A percentile compares a stretch with the other conserved stretches of the same genome.
These are phyloP conservation scores for Lepus townsendii DNA, from an alignment of 2,797 vertebrate genomes.

Conservation along the genomic window DNA sequence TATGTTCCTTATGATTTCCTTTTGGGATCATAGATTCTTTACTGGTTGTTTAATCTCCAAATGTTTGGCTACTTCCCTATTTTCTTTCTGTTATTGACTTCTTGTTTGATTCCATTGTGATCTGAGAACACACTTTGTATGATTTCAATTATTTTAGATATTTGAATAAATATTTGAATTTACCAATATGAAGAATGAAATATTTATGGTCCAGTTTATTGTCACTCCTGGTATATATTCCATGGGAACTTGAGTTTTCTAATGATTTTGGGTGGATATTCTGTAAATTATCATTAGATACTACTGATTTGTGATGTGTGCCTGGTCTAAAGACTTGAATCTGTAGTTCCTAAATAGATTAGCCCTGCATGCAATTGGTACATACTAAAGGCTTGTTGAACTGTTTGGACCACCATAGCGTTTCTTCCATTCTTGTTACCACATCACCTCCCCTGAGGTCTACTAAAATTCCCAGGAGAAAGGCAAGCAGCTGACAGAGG, in stretches of 20 bases:
- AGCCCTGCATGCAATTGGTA: not conserved
- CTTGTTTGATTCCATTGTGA: not conserved
- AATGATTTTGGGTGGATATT: not conserved
- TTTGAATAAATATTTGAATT: not conserved
- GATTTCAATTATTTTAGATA: constrained; percentile 34
- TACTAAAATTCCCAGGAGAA: constrained; percentile 28
- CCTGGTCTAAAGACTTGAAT: not conserved
- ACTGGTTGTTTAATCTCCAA: not conserved
- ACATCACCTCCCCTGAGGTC: not conserved
- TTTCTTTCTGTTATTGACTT: not conserved
- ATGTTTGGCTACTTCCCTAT: not conserved
- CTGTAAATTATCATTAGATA: not conserved
- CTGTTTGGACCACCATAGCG: not conserved
- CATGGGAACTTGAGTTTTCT: constrained; percentile 14
- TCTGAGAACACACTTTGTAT: constrained; percentile 20
- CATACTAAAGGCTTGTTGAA: not conserved
- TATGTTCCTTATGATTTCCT: not conserved
- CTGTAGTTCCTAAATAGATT: not conserved
- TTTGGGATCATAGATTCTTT: not conserved
- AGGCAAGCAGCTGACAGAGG: not conserved
- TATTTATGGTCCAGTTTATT: not conserved
- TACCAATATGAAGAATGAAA: too few species aligned
- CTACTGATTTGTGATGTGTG: not conserved
- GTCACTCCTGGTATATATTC: not conserved
- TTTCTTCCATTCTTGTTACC: not conserved